These are phyloP conservation scores for Himalopsyche phryganea DNA, from an alignment of 1,140 invertebrate species.

Conservation along the genomic window DNA sequence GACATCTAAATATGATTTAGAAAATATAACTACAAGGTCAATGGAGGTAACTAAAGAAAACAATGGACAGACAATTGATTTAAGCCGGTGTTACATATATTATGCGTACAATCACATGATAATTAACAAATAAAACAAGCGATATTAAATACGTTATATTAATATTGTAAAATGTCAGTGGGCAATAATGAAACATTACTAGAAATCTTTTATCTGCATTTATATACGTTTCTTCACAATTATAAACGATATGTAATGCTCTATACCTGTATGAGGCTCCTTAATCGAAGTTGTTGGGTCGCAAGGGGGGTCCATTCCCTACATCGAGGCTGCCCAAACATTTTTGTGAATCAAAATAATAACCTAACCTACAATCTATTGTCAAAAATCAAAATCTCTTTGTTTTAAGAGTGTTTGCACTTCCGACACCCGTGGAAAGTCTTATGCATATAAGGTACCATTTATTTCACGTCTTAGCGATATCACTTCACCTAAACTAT, in stretches of 20 bases:
- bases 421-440: not conserved
- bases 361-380: conserved; percentile 21
- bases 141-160: too few species aligned
- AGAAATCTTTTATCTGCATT: too few species aligned
- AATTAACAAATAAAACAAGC: too few species aligned
- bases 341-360: conserved; percentile 27
- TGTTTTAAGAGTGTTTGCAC: not conserved
- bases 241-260: not conserved
- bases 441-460: not conserved
- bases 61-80: too few species aligned
- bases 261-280: conserved; percentile 69
- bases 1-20: too few species aligned
- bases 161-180: too few species aligned
- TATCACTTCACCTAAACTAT: not conserved
- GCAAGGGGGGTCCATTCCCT: conserved; percentile 62
- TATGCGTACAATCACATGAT: too few species aligned
- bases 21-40: too few species aligned
- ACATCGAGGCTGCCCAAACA: conserved; percentile 60
- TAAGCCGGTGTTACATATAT: too few species aligned
- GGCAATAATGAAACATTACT: too few species aligned
- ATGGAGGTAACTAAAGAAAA: too few species aligned
- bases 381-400: conserved; percentile 5
- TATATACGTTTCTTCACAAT: too few species aligned
- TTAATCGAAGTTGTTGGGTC: conserved; percentile 64
- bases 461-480: not conserved